Evolutionary conservation across 2,113 vertebrate species (phyloP).

Genomic region (Engystomops pustulosus): DNA sequence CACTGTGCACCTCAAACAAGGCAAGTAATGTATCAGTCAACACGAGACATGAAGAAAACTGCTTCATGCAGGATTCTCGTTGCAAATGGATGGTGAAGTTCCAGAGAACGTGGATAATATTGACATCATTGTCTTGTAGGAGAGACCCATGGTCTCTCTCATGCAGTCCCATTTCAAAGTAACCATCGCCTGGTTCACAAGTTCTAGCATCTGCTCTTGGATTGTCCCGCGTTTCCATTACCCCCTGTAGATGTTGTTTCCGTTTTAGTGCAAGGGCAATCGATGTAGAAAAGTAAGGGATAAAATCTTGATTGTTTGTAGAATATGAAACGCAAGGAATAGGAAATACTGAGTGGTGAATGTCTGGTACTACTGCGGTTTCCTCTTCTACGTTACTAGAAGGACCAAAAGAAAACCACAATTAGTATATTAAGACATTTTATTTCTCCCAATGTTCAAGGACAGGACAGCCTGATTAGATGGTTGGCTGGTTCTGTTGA

Average conservation of each 20-base stretch:
- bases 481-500: too few species aligned
- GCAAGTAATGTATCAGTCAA: conserved; percentile 77
- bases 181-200: conserved; percentile 80
- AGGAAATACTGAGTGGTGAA: conserved; percentile 14
- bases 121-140: conserved; percentile 61
- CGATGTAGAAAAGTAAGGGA: conserved; percentile 78
- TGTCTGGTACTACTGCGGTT: neutral
- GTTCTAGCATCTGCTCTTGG: conserved; percentile 51
- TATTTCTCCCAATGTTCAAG: too few species aligned
- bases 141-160: conserved; percentile 70
- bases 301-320: conserved; percentile 82
- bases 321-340: conserved; percentile 79
- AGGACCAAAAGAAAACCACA: conserved; percentile 53
- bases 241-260: conserved; percentile 64
- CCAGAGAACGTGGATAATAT: conserved; percentile 80
- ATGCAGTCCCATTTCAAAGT: conserved; percentile 94
- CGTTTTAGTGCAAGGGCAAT: conserved; percentile 74
- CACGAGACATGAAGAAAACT: conserved; percentile 84
- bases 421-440: too few species aligned
- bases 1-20: conserved; percentile 76
- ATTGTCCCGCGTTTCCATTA: conserved; percentile 64
- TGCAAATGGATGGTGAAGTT: conserved; percentile 83
- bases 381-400: conserved; percentile 68
- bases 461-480: too few species aligned
- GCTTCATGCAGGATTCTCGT: conserved; percentile 70